phyloP scores from a whole-genome alignment of 2,888 invertebrate species.

The Deroplatys truncata region DNA sequence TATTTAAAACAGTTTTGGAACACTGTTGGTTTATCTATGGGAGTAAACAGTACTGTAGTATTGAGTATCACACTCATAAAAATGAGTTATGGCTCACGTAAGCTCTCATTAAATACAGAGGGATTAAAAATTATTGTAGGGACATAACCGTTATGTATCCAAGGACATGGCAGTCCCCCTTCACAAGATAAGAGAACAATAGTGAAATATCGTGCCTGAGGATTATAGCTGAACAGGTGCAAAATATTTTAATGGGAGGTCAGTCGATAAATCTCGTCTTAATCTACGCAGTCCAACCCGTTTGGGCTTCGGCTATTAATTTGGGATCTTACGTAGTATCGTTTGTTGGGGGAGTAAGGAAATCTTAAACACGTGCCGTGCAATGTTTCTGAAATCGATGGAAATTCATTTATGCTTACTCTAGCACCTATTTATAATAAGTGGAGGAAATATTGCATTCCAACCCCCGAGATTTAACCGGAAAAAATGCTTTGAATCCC shows the following conservation, averaged over 20 bases:
- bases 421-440: too few species aligned
- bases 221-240: neutral
- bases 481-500: too few species aligned
- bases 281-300: neutral
- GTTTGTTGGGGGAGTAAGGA: neutral
- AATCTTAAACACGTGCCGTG: too few species aligned
- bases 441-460: too few species aligned
- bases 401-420: too few species aligned
- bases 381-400: too few species aligned
- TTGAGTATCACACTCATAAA: neutral
- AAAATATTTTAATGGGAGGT: neutral
- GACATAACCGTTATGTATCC: neutral
- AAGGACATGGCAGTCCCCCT: neutral
- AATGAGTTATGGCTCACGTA: neutral
- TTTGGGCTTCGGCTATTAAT: neutral
- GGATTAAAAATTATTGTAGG: neutral
- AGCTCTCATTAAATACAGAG: neutral
- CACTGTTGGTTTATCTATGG: neutral
- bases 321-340: neutral
- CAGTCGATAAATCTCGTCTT: neutral
- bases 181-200: neutral
- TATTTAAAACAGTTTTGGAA: neutral
- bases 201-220: neutral
- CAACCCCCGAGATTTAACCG: too few species aligned
- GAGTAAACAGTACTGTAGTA: neutral